A percentile compares a stretch with the other conserved stretches of the same genome.
phyloP scores from a whole-genome alignment of 2,797 vertebrate genomes.

The Tadarida brasiliensis region DNA sequence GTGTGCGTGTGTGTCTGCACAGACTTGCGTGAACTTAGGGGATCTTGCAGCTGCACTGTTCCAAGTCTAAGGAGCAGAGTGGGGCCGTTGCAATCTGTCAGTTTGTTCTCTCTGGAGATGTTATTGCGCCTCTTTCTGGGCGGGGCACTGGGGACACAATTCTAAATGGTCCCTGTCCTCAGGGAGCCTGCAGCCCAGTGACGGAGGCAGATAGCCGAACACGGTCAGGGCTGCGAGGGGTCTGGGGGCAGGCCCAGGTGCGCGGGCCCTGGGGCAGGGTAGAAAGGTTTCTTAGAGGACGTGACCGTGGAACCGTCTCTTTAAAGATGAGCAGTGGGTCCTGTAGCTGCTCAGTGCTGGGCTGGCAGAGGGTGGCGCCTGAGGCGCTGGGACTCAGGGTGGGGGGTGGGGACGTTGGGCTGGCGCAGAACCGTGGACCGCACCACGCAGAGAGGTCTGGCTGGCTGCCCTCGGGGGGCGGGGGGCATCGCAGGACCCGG shows the following conservation, averaged over 20 bases:
- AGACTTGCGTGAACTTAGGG: rapidly evolving
- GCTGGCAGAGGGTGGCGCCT: background rate
- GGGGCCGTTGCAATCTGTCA: background rate
- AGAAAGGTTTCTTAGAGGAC: background rate
- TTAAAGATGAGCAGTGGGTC: background rate
- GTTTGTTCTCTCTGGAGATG: background rate
- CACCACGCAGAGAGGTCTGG: no score
- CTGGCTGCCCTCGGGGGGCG: no score
- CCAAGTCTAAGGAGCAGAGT: background rate
- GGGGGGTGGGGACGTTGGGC: no score
- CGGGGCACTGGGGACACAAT: background rate
- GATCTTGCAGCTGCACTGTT: background rate
- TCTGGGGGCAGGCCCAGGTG: background rate
- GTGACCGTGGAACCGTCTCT: background rate
- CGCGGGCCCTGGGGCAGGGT: background rate
- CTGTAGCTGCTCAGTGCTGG: background rate
- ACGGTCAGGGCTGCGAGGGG: rapidly evolving
- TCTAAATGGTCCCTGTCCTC: background rate
- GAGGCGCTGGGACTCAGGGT: background rate
- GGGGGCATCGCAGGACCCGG: no score
- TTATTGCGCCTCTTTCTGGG: background rate
- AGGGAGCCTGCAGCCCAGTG: background rate
- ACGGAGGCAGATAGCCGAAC: background rate
- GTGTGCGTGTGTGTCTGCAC: background rate
- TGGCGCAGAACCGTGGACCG: no score